Conservation (phyloP, 2,888 invertebrate genomes). For the Apoda limacodes region DNA sequence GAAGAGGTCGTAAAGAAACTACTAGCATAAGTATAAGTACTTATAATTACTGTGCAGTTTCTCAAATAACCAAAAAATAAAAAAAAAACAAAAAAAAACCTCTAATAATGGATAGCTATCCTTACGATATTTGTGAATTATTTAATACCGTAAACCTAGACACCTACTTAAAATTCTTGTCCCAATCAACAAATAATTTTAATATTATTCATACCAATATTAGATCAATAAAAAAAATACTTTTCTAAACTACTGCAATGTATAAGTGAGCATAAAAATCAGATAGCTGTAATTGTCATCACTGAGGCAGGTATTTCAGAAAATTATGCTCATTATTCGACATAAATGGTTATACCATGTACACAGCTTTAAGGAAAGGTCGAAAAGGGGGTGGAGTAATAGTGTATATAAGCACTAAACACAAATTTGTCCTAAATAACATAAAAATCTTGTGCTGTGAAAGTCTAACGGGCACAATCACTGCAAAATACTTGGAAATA, state of each 20-base stretch:
- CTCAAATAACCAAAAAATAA: not conserved
- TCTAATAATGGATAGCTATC: not conserved
- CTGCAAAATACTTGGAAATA: not conserved
- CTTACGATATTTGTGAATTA: not conserved
- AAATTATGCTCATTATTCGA: conserved; percentile 12
- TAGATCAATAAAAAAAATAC: conserved; percentile 19
- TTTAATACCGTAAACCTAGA: not conserved
- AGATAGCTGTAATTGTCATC: conserved; percentile 14
- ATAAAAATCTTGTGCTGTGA: not conserved
- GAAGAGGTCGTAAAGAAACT: too few relatives aligned
- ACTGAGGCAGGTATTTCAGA: conserved; percentile 18
- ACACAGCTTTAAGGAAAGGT: conserved; percentile 14
- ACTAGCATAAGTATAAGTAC: too few relatives aligned
- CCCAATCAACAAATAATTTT: not conserved
- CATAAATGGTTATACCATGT: conserved; percentile 20
- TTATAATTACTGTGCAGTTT: not conserved
- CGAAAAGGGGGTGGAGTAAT: conserved; percentile 19
- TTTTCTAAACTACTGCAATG: conserved; percentile 13
- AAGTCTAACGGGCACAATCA: not conserved
- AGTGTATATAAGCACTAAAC: conserved; percentile 10
- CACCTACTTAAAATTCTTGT: not conserved
- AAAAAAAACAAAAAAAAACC: not conserved
- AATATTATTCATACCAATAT: conserved; percentile 20
- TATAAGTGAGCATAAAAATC: conserved; percentile 6
- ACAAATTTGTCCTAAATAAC: conserved; percentile 7